Evolutionary conservation across 2,113 vertebrate species (phyloP), one percentile per base, ranked within the genome.

Genomic region (Balaenoptera acutorostrata): DNA sequence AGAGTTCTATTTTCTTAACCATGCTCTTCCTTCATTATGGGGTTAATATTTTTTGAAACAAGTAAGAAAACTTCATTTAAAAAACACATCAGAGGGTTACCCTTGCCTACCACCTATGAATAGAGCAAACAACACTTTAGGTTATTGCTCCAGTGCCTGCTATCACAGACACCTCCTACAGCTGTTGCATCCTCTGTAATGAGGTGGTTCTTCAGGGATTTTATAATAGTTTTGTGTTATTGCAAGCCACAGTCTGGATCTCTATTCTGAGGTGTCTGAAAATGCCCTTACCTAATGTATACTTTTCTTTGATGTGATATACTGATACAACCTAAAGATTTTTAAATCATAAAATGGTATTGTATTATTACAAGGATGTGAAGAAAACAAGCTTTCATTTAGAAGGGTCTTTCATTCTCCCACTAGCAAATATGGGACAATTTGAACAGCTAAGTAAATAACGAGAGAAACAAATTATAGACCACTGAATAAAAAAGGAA

Each of bases 41-140:
- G 14, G 82, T 44, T 88, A 94, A 71, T 68, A 66, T 61, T 66
- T 93, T 86, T 95, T 84, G 2, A 82, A 93, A 63, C 8, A 91
- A 87, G 14, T 59, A 87, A 68, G 1, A 31, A 90, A 41, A 66
- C 1, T 2, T 77, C 44, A 61, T 74, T 52, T 61, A 61, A 55
- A 36, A 33, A 77, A 78, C n/a, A 23, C 25, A 64, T 61, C 63
- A 46, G 8, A 83, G 69, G 85, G 17, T 91, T 91, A 72, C 27
- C 72, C 84, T 69, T 59, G 55, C 44, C 78, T 59, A 12, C 33
- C 41, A n/a, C 41, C 82, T 94, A 49, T 83, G 85, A 95, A 97
- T 80, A 96, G 69, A 89, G n/a, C 66, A 92, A 97, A 94, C 68
- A 93, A 68, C 96, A 97, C 91, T 81, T 97, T 4, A 41, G 29